Base-by-base conservation (phyloP, 1,140 invertebrate genomes). In the Sarcophaga bullata region DNA sequence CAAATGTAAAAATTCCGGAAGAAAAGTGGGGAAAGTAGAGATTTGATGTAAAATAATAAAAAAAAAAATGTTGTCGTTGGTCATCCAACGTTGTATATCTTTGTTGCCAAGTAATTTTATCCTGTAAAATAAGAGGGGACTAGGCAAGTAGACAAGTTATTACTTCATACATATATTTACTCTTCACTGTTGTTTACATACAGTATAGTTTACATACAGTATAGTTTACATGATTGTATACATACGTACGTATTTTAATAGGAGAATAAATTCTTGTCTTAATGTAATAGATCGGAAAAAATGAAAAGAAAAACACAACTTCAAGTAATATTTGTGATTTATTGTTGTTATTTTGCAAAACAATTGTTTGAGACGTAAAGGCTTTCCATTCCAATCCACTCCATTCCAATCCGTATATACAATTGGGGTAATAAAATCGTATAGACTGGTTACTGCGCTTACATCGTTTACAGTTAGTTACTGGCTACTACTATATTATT, bases 71-170 rank as follows among this genome's bases (percentile, higher is more conserved):
- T 68, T 68, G 62, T 68, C 62, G 19, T 25, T 68, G 54, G 54
- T 58, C 54, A 58, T 68, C 19, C 17, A 25, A 58, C 1, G 13
- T 52, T 10, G 8, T 52, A 37, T 4, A 52, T 19, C 8, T 19
- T 68, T 68, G 62, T 68, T 68, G 62, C 62, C 62, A 68, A 68
- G 62, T 25, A 68, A 68, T 19, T 68, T 68, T 68, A n/a, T 58
- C n/a, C n/a, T 68, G 19, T n/a, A 68, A 68, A 8, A 68, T 3
- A n/a, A 68, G 4, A 68, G 4, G 17, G 19, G n/a, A 17, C 8
- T 8, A 68, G 7, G 8, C 25, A 25, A 7, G 19, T 58, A 58
- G 54, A 68, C 17, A 68, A 68, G 15, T 68, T 68, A 68, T 68
- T 68, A 68, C 62, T 19, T 8, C 25, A 37, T 37, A 37, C 25